Evolutionary conservation across 2,888 invertebrate species (phyloP).

Genomic region (Tethea ocularis): DNA sequence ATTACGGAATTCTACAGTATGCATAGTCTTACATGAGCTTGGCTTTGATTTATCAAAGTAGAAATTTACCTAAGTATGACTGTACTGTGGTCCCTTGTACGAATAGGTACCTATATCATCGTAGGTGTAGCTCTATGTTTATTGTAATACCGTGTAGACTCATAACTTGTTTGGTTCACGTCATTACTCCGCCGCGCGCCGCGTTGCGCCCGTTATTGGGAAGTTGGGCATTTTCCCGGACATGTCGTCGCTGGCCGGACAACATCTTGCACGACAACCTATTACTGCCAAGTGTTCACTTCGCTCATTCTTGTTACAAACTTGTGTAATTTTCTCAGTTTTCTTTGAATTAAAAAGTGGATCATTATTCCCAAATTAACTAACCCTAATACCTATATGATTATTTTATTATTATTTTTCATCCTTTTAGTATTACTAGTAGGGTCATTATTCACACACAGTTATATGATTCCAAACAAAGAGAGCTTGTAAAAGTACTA

Average conservation of each 20-base stretch:
- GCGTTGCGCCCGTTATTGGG: too few species aligned
- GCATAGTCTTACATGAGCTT: too few species aligned
- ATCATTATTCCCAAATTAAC: neutral
- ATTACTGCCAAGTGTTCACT: conserved; percentile 73
- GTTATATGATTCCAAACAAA: too few species aligned
- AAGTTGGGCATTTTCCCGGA: conserved; percentile 69
- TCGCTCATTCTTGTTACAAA: conserved; percentile 53
- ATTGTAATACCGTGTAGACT: conserved; percentile 55
- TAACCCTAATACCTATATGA: too few species aligned
- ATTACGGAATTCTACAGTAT: too few species aligned
- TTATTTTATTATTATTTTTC: too few species aligned
- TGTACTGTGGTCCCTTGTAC: neutral
- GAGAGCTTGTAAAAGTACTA: too few species aligned
- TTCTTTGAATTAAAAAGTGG: conserved; percentile 39
- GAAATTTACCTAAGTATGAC: neutral
- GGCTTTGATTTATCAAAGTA: too few species aligned
- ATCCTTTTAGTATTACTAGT: too few species aligned
- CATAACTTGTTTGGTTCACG: conserved; percentile 65
- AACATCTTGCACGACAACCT: conserved; percentile 79
- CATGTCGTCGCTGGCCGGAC: conserved; percentile 56
- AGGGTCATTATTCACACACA: too few species aligned
- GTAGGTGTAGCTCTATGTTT: conserved; percentile 22
- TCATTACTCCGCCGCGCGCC: conserved; percentile 72
- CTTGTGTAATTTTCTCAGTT: conserved; percentile 43
- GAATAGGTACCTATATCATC: conserved; percentile 28